Evolutionary conservation across 2,113 vertebrate genomes (phyloP), one percentile per base, ranked within the genome.

Genomic region (Speoplatyrhinus poulsoni): DNA sequence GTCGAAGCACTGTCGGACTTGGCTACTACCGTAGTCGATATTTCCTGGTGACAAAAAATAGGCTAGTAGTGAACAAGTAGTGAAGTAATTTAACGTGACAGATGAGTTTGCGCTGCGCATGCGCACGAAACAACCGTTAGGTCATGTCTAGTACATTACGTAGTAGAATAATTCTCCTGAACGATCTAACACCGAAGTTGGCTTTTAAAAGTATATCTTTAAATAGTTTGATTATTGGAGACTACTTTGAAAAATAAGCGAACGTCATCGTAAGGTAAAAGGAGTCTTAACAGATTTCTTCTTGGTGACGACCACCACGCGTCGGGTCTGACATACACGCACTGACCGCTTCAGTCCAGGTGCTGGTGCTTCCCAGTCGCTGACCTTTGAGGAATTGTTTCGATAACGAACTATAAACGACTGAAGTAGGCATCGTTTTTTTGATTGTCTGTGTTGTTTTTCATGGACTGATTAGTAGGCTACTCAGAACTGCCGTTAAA

Each of bases 81-180:
- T 26, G 26, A 26, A 26, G 26, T 26, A 26, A 26, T 26, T 26
- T 12, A 54, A 52, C 0, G 12, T 13, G 0, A 47, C 17, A 47
- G 16, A 47, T 36, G 36, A 12, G 54, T 9, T 0, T n/a, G 82
- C 91, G 89, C 91, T n/a, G 82, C 91, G 89, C 91, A 85, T 85
- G 92, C 89, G 89, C 83, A 52, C 0, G 8, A 4, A 32, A 36
- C 7, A 59, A 75, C 86, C 79, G 84, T 85, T 86, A 83, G 75
- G 90, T 90, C 26, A 0, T 26, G 2, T 26, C 26, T 26, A 26
- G 91, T 92, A 26, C 26, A 26, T 26, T 26, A 26, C 92, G 90
- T 72, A 78, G 65, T 70, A 59, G n/a, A 72, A 50, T 26, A 73
- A 12, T 60, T 4, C 33, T 76, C 60, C 55, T 71, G 65, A 50